These are phyloP conservation scores for Formicarius rufipectus DNA, from an alignment of 2,113 vertebrate genomes.

Conservation along the genomic window DNA sequence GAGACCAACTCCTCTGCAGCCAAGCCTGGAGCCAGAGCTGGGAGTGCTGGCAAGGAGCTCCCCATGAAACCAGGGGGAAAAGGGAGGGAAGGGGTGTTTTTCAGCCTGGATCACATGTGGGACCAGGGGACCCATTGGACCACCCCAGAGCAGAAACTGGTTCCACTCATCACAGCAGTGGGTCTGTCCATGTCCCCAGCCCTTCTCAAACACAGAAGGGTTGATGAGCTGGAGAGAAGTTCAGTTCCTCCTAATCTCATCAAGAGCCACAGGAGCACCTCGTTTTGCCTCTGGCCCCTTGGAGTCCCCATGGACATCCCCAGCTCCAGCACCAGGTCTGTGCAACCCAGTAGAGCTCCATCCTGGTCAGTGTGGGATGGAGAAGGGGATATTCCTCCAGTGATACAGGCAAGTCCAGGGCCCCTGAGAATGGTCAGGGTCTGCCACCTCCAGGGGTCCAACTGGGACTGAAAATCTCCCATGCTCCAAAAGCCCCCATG, in stretches of 20 bases:
- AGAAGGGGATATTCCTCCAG: background rate
- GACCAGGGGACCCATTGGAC: rapidly evolving
- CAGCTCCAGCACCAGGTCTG: rapidly evolving
- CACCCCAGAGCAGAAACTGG: background rate
- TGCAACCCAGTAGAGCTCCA: background rate
- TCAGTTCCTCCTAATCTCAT: background rate
- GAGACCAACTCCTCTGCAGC: background rate
- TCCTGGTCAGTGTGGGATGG: background rate
- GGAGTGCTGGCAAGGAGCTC: rapidly evolving
- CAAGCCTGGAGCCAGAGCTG: background rate
- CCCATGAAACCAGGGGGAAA: rapidly evolving
- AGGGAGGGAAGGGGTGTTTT: background rate
- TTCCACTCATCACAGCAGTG: background rate
- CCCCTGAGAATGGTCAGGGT: background rate
- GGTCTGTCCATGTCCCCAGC: rapidly evolving
- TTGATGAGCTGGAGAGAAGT: background rate
- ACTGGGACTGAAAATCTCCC: background rate
- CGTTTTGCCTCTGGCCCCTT: background rate
- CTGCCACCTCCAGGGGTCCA: background rate
- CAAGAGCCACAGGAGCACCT: background rate
- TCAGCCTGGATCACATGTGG: background rate
- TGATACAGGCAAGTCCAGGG: rapidly evolving
- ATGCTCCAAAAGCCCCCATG: rapidly evolving
- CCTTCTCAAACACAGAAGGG: background rate
- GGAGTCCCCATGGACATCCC: background rate